Evolutionary conservation across 1,140 invertebrate genomes (phyloP).

Genomic region (Aphaenogaster ashmeadi): DNA sequence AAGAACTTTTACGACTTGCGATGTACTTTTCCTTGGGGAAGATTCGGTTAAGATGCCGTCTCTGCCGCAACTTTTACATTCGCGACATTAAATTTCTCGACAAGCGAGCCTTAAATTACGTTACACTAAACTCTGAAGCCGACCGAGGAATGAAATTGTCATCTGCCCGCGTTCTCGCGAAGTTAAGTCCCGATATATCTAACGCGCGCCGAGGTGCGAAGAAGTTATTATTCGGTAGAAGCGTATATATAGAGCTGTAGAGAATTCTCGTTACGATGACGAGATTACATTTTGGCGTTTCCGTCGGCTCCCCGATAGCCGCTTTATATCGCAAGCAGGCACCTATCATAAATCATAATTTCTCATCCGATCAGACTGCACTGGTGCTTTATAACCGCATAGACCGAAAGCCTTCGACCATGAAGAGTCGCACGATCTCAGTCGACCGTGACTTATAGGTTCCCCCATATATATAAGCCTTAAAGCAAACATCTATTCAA

Average conservation of each 20-base stretch:
- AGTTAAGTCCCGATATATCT: slow-evolving; percentile 20
- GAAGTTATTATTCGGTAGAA: slow-evolving; percentile 22
- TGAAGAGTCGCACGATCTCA: slow-evolving; percentile 61
- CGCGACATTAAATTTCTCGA: slow-evolving; percentile 46
- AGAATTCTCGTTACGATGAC: slow-evolving; percentile 24
- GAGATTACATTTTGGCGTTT: slow-evolving; percentile 48
- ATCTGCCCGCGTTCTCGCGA: background rate
- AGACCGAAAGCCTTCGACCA: slow-evolving; percentile 59
- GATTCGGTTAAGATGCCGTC: slow-evolving; percentile 45
- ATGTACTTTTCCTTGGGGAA: slow-evolving; percentile 35
- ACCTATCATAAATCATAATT: slow-evolving; percentile 62
- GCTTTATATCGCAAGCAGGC: slow-evolving; percentile 38
- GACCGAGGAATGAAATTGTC: slow-evolving; percentile 42
- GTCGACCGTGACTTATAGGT: slow-evolving; percentile 59
- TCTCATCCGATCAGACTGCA: slow-evolving; percentile 58
- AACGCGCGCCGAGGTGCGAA: background rate
- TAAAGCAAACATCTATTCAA: slow-evolving; percentile 58
- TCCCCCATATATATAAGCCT: background rate
- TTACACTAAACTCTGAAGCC: slow-evolving; percentile 20
- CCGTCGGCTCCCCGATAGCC: slow-evolving; percentile 19
- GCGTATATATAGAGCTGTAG: background rate
- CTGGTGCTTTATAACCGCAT: slow-evolving; percentile 60
- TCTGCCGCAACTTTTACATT: slow-evolving; percentile 48
- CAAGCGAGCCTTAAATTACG: slow-evolving; percentile 39
- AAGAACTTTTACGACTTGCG: slow-evolving; percentile 38